Percentiles rank a stretch among this genome's conserved stretches.
These are phyloP conservation scores for Oncorhynchus clarkii DNA, from an alignment of 2,113 vertebrate genomes.

Conservation along the genomic window DNA sequence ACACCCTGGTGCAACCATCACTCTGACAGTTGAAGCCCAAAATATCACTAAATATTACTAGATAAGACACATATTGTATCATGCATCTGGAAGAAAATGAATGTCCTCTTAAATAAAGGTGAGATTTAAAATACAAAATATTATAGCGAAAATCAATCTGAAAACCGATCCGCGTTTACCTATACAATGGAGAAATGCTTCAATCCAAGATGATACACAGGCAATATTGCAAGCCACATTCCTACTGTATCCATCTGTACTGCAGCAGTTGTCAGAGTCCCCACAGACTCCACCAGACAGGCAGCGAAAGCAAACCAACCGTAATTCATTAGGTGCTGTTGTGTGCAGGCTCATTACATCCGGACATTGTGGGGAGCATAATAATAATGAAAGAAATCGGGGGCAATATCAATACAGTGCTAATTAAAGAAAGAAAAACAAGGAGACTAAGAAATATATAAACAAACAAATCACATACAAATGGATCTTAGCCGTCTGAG, in stretches of 20 bases:
- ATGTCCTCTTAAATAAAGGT: no score
- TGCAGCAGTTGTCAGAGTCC: conserved; percentile 10
- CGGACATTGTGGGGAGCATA: conserved; percentile 20
- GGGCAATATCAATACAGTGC: conserved; percentile 35
- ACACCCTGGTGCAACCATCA: neutral
- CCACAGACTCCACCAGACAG: conserved; percentile 20
- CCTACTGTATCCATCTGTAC: conserved; percentile 17
- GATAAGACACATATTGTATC: no score
- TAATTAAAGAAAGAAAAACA: conserved; percentile 45
- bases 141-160: no score
- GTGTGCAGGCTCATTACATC: conserved; percentile 37
- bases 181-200: no score
- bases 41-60: no score
- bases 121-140: no score
- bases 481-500: neutral
- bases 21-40: no score
- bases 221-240: conserved; percentile 10
- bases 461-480: conserved; percentile 32
- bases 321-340: conserved; percentile 44
- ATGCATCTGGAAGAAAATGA: no score
- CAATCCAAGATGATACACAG: conserved; percentile 14
- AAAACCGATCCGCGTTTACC: no score
- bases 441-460: conserved; percentile 23
- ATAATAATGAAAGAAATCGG: conserved; percentile 12
- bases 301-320: conserved; percentile 19